Evolutionary conservation across 2,888 invertebrate species (phyloP).

Genomic region (Gonocerus acuteangulatus): DNA sequence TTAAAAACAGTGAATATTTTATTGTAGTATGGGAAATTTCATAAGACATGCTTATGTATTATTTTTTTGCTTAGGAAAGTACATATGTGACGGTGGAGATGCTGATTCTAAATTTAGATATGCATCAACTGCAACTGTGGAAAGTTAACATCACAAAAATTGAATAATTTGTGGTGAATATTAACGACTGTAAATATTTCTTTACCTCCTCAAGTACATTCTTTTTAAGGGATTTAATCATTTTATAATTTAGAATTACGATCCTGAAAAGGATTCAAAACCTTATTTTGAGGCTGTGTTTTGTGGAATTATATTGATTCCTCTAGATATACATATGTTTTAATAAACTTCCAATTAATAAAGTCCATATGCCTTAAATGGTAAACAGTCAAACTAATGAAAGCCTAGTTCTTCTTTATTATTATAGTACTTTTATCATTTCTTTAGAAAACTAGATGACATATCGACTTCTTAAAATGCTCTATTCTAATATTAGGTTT

Average conservation of each 20-base stretch:
- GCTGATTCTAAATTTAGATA: slow-evolving; percentile 48
- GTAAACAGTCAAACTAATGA: too few relatives aligned
- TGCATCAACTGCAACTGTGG: slow-evolving; percentile 44
- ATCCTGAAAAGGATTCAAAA: slow-evolving; percentile 19
- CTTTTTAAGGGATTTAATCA: neutral
- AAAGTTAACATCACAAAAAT: slow-evolving; percentile 29
- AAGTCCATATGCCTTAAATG: too few relatives aligned
- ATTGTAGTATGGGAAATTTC: too few relatives aligned
- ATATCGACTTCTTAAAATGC: too few relatives aligned
- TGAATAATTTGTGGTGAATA: neutral
- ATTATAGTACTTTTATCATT: too few relatives aligned
- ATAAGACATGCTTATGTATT: too few relatives aligned
- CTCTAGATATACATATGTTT: neutral
- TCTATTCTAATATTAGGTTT: too few relatives aligned
- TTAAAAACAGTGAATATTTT: neutral
- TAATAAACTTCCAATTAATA: slow-evolving; percentile 3
- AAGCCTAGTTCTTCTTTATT: too few relatives aligned
- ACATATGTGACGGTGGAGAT: slow-evolving; percentile 77
- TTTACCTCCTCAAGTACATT: too few relatives aligned
- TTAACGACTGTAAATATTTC: neutral
- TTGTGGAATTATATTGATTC: slow-evolving; percentile 11
- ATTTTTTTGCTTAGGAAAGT: slow-evolving; percentile 53
- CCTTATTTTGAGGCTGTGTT: slow-evolving; percentile 15
- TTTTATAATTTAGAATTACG: slow-evolving; percentile 11
- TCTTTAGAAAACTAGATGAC: too few relatives aligned